Percentiles rank a stretch among this genome's conserved stretches.
Conservation (phyloP, 2,797 vertebrate species). For the Orestias chungarensis region DNA sequence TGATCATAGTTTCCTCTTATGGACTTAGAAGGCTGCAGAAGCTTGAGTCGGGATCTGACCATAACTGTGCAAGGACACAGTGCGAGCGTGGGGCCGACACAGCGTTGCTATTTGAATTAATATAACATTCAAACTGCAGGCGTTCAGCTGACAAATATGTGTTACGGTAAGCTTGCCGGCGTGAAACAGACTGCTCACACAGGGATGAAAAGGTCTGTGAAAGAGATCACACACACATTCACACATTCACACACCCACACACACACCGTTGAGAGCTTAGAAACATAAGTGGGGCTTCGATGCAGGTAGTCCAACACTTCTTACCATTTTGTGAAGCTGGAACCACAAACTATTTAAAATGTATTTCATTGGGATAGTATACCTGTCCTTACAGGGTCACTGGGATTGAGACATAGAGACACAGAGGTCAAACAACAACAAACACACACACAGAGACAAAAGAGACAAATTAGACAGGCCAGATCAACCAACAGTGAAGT, state of each 20-base stretch:
- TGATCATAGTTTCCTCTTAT: slow-evolving; percentile 53
- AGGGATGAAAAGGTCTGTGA: too few species aligned
- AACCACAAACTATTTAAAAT: background rate
- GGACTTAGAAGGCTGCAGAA: slow-evolving; percentile 20
- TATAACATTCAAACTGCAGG: slow-evolving; percentile 63
- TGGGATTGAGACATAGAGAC: background rate
- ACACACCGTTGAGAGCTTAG: slow-evolving; percentile 25
- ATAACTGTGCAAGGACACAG: slow-evolving; percentile 31
- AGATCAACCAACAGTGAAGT: background rate
- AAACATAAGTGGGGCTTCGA: slow-evolving; percentile 9
- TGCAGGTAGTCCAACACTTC: background rate
- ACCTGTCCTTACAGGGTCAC: background rate
- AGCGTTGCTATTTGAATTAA: slow-evolving; percentile 53
- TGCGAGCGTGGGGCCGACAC: slow-evolving; percentile 32
- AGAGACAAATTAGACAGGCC: background rate
- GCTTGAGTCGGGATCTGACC: slow-evolving; percentile 26
- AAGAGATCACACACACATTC: too few species aligned
- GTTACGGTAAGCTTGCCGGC: slow-evolving; percentile 33
- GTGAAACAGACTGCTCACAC: slow-evolving; percentile 18
- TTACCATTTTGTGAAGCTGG: background rate
- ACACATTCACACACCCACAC: slow-evolving; percentile 9
- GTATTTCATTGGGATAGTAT: background rate
- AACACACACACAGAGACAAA: background rate
- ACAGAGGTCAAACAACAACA: background rate
- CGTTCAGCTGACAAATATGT: slow-evolving; percentile 55